Percentiles rank a stretch among this genome's conserved stretches.
These are phyloP conservation scores for Aradophagus sp. DNA, from an alignment of 1,140 invertebrate genomes.

Conservation along the genomic window DNA sequence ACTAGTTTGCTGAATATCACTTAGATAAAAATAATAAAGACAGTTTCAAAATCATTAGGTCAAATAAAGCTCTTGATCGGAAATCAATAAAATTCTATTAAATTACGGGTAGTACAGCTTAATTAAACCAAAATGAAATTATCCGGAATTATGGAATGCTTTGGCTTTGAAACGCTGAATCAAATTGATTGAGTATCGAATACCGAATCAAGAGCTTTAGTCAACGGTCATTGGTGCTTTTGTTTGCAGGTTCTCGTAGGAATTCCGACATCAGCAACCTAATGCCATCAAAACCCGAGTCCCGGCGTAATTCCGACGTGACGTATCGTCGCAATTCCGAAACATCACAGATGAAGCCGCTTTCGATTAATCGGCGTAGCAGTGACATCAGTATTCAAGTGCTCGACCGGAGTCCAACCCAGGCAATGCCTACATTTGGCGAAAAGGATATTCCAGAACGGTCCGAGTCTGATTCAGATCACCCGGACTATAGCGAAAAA, in stretches of 20 bases:
- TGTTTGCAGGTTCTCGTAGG: conserved; percentile 52
- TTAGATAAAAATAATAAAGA: too few relatives aligned
- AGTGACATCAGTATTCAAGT: conserved; percentile 68
- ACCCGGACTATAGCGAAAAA: conserved; percentile 68
- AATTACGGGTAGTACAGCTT: conserved; percentile 1
- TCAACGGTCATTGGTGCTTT: too few relatives aligned
- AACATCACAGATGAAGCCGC: conserved; percentile 60
- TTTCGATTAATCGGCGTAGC: conserved; percentile 64
- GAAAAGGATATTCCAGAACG: conserved; percentile 65
- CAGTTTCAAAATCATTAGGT: too few relatives aligned
- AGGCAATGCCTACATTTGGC: conserved; percentile 55
- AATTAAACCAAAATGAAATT: not conserved
- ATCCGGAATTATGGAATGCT: too few relatives aligned
- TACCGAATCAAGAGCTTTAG: too few relatives aligned
- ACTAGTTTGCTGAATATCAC: too few relatives aligned
- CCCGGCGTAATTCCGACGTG: conserved; percentile 66
- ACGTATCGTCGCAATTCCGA: conserved; percentile 65
- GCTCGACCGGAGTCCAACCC: conserved; percentile 67
- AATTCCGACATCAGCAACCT: conserved; percentile 66
- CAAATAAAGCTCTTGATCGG: not conserved
- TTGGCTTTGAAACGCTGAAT: too few relatives aligned
- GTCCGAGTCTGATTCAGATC: conserved; percentile 70
- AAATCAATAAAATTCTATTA: conserved; percentile 14
- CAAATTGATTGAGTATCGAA: too few relatives aligned
- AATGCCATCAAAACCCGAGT: conserved; percentile 53